Evolutionary conservation across 2,113 vertebrate genomes (phyloP).

Genomic region (Microtus oregoni): DNA sequence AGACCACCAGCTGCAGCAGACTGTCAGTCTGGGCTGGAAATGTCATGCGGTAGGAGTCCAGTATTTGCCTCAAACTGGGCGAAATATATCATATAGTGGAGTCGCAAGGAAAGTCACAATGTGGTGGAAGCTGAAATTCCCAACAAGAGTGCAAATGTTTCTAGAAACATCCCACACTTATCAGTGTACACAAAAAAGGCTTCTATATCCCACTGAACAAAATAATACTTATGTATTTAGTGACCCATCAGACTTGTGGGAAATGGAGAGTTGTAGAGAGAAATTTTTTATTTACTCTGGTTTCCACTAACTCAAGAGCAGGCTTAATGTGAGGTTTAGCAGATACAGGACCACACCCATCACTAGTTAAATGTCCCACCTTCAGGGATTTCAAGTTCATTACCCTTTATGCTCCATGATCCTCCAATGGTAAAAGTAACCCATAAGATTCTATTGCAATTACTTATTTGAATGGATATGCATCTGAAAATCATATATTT

Average conservation of each 20-base stretch:
- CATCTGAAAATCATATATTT: constrained; percentile 23
- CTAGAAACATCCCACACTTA: constrained; percentile 12
- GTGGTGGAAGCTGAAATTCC: constrained; percentile 24
- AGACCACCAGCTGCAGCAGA: neutral
- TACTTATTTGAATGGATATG: neutral
- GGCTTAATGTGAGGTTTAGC: constrained; percentile 3
- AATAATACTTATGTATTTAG: neutral
- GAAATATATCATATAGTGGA: constrained; percentile 25
- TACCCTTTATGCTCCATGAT: neutral
- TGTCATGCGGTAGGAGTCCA: constrained; percentile 3
- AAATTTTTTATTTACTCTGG: constrained; percentile 51
- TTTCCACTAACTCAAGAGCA: constrained; percentile 7
- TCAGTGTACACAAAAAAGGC: constrained; percentile 1
- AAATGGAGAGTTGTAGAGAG: neutral
- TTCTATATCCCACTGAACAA: constrained; percentile 30
- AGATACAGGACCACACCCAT: neutral
- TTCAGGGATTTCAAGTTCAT: constrained; percentile 43
- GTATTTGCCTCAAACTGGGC: constrained; percentile 25
- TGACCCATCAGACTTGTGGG: neutral
- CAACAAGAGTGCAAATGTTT: constrained; percentile 38
- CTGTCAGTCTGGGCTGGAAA: constrained; percentile 11
- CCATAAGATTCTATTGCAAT: neutral
- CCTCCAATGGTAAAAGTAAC: neutral
- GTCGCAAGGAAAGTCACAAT: constrained; percentile 23
- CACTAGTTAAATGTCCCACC: neutral